Base-by-base conservation (phyloP, 2,888 invertebrate species). In the Polia nebulosa region DNA sequence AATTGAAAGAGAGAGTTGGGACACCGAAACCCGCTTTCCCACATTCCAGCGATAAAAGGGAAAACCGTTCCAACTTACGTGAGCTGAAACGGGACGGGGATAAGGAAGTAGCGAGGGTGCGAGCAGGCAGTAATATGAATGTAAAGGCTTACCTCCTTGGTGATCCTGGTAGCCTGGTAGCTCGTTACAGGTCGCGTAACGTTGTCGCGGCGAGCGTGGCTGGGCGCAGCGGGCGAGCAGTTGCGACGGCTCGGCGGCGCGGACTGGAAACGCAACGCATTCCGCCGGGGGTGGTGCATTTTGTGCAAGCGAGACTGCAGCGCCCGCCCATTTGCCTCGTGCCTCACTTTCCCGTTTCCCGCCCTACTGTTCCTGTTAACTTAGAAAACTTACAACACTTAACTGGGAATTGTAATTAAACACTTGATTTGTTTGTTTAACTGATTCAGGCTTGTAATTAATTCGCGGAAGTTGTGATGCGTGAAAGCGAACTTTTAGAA, bases 281-380 rank as follows among this genome's bases (percentile, higher is more conserved):
- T 90, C 87, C 87, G 84, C 79, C 87, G 90, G 93, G 95, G 95
- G 94, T 93, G 94, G 95, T 94, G 94, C 94, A 94, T 89, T 88
- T 84, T 91, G 94, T 94, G 95, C 94, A 95, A 95, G 95, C 93
- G 95, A 95, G 95, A 95, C 94, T 94, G 94, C 94, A 92, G 80
- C 87, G 82, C 90, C 92, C 94, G 94, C 96, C 95, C 95, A 94
- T 92, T 93, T 88, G 90, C 92, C 92, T 92, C 90, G 91, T 94
- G 92, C 93, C 93, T 95, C 94, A 94, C 95, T 93, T 95, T 95
- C 94, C 93, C 95, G 94, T 93, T 95, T 95, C 94, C 93, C 95
- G 95, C 95, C 95, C 94, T 94, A 92, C 88, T 91, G 89, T 88
- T 91, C 89, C 84, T 85, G 81, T 84, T 89, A 87, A 91, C 86